Conservation (phyloP, 2,888 invertebrate species). For the Perithous albicinctus region DNA sequence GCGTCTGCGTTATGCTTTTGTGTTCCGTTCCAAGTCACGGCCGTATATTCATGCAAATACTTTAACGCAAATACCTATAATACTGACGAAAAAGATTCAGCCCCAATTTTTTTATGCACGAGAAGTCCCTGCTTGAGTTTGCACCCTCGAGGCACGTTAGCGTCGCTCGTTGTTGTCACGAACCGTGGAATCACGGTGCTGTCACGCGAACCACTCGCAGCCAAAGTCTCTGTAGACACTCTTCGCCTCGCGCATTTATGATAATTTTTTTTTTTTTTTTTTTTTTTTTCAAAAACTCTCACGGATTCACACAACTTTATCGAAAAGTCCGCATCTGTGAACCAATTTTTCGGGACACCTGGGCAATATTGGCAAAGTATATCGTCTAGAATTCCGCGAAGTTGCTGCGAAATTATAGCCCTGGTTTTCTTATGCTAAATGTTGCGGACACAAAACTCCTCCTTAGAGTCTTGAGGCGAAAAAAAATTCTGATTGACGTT, state of each 20-base stretch:
- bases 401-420: constrained; percentile 4
- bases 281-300: constrained; percentile 31
- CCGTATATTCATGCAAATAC: constrained; percentile 75
- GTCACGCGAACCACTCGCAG: constrained; percentile 73
- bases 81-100: constrained; percentile 67
- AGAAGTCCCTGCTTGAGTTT: constrained; percentile 13
- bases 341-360: constrained; percentile 46
- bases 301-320: not conserved
- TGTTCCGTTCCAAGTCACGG: constrained; percentile 36
- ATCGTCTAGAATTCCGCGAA: not conserved
- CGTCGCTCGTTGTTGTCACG: constrained; percentile 61
- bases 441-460: not conserved
- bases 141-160: constrained; percentile 53
- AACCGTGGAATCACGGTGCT: constrained; percentile 59
- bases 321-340: constrained; percentile 46
- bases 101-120: constrained; percentile 31
- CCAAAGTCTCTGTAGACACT: constrained; percentile 38
- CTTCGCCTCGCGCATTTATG: constrained; percentile 15
- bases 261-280: too few relatives aligned
- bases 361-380: constrained; percentile 34
- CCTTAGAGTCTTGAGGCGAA: not conserved
- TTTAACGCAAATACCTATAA: constrained; percentile 76
- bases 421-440: constrained; percentile 12
- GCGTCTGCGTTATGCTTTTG: constrained; percentile 59
- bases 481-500: not conserved